Evolutionary conservation across 1,140 invertebrate genomes (phyloP), one percentile per base, ranked within the genome.

Genomic region (Globodera ellingtonae): DNA sequence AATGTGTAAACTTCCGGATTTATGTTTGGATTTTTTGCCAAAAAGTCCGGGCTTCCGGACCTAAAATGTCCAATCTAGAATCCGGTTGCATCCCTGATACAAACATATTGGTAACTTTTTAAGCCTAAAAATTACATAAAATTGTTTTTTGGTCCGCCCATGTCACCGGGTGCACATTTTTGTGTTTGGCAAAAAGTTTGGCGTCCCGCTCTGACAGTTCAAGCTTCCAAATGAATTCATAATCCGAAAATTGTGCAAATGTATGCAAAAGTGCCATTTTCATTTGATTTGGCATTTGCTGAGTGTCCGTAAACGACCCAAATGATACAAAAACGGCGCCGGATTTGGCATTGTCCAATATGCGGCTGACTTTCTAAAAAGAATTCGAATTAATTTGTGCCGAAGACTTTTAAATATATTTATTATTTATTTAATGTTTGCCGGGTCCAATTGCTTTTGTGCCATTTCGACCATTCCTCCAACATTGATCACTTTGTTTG

Each of bases 281-380:
- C 48, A 84, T 82, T 13, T 48, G 3, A 7, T 18, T 10, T 6
- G 13, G 10, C 79, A 82, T 84, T 70, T 66, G 4, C 48, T 48
- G 52, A 0, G 81, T 84, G 35, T 84, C 66, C 1, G 77, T 69
- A 65, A 82, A 83, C 6, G 81, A 84, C 18, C 81, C 81, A 21
- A 82, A 82, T 6, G 81, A 82, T n/a, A 82, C 47, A 15, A 83
- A 35, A 8, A 82, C 67, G 47, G 79, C 81, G 35, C 81, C 82
- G 65, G 52, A 75, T 50, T 52, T 75, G 18, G 24, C 35, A 62
- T 75, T 75, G 48, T 75, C 72, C 48, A 44, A 78, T 82, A 46
- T 18, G 65, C 44, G 24, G 21, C 35, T 18, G 8, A 78, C 6
- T 18, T 35, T 73, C 56, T 35, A 35, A 35, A 35, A 35, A 35